Conservation (phyloP, 2,113 vertebrate species). For the Poeciliopsis prolifica region DNA sequence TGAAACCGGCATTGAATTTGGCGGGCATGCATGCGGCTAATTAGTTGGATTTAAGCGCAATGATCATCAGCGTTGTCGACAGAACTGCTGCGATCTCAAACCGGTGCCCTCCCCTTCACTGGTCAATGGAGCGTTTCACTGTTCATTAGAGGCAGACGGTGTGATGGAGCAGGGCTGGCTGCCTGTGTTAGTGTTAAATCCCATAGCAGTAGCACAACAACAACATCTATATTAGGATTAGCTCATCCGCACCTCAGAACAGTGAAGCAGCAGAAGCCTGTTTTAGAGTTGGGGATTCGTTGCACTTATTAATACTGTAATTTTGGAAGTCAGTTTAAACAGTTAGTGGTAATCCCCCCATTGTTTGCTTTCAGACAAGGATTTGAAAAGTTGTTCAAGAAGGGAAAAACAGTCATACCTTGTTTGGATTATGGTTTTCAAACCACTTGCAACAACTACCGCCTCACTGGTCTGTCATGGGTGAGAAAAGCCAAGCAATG, state of each 20-base stretch:
- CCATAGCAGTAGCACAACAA: conserved; percentile 30
- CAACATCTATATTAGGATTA: conserved; percentile 47
- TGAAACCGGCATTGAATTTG: conserved; percentile 68
- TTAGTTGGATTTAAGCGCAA: conserved; percentile 76
- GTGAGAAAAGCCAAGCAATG: too few species aligned
- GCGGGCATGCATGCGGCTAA: conserved; percentile 72
- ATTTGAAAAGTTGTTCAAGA: too few species aligned
- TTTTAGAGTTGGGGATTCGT: not conserved
- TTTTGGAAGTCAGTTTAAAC: not conserved
- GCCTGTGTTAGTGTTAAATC: conserved; percentile 58
- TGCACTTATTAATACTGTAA: not conserved
- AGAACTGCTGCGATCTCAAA: conserved; percentile 77
- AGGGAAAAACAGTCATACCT: too few species aligned
- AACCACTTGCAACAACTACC: too few species aligned
- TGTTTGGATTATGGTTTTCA: too few species aligned
- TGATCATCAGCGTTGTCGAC: conserved; percentile 79
- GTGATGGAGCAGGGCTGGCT: conserved; percentile 58
- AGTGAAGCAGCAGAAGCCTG: not conserved
- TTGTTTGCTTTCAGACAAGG: not conserved
- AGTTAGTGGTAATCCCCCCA: not conserved
- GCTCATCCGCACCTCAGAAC: not conserved
- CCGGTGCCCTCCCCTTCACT: conserved; percentile 54
- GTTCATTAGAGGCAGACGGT: conserved; percentile 61
- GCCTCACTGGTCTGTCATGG: too few species aligned
- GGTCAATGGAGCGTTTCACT: conserved; percentile 69